These are phyloP conservation scores for Holacanthella duospinosa DNA, from an alignment of 2,888 invertebrate species.

Conservation along the genomic window DNA sequence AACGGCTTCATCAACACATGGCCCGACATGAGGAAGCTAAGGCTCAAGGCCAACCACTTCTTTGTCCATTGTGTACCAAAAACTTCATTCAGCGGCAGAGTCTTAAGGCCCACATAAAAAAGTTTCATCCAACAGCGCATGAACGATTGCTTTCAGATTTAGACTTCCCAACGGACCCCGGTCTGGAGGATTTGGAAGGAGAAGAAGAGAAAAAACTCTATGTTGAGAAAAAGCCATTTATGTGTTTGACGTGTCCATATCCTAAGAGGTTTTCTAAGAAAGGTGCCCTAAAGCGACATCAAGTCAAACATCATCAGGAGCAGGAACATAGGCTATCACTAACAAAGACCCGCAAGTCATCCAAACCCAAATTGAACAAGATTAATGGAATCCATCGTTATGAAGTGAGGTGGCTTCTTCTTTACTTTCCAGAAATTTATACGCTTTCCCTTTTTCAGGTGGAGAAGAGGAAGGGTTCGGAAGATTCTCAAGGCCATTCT, in stretches of 20 bases:
- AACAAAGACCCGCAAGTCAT: neutral
- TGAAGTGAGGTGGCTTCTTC: too few relatives aligned
- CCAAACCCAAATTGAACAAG: neutral
- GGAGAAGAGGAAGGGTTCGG: too few relatives aligned
- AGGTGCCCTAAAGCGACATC: constrained; percentile 19
- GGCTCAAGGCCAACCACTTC: constrained; percentile 20
- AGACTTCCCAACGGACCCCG: neutral
- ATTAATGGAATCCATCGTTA: too few relatives aligned
- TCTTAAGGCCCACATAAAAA: constrained; percentile 28
- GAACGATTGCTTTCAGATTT: neutral
- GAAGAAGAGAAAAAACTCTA: neutral
- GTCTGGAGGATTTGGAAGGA: neutral
- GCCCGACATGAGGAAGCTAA: constrained; percentile 28
- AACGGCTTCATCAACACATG: constrained; percentile 27
- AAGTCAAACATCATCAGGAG: constrained; percentile 11
- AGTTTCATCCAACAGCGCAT: constrained; percentile 24
- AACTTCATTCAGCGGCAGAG: constrained; percentile 31
- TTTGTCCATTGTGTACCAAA: constrained; percentile 29
- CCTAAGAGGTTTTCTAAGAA: constrained; percentile 14
- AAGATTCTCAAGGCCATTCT: neutral
- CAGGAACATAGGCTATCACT: too few relatives aligned
- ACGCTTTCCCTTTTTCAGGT: too few relatives aligned
- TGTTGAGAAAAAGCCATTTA: neutral
- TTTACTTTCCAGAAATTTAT: too few relatives aligned
- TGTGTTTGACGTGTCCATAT: constrained; percentile 9